Evolutionary conservation across 2,113 vertebrate genomes (phyloP).

Genomic region (Dipodomys stephensi): DNA sequence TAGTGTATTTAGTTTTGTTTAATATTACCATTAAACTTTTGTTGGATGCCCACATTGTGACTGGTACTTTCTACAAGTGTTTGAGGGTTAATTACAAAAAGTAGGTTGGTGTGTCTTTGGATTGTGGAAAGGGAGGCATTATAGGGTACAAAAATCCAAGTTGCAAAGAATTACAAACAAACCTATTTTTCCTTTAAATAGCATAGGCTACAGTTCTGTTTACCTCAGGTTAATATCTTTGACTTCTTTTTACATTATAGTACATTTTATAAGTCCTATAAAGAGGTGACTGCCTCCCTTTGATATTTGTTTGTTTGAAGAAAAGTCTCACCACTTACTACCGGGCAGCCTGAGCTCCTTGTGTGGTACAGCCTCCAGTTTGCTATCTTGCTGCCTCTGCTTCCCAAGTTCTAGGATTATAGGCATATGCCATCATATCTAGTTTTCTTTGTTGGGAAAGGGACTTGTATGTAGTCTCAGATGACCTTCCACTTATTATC

Average conservation of each 20-base stretch:
- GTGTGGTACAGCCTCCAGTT: background rate
- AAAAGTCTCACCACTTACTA: no score
- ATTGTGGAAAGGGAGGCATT: background rate
- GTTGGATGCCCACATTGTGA: background rate
- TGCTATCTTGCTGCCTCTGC: background rate
- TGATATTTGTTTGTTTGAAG: background rate
- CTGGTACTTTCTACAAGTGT: background rate
- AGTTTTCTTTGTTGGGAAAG: background rate
- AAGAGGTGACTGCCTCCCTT: background rate
- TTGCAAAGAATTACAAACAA: constrained; percentile 1
- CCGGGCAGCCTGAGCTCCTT: background rate
- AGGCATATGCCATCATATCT: background rate
- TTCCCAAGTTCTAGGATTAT: background rate
- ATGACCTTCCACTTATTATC: no score
- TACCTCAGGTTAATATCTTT: background rate
- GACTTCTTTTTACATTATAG: constrained; percentile 4
- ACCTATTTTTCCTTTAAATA: constrained; percentile 7
- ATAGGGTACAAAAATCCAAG: background rate
- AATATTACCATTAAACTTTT: constrained; percentile 40
- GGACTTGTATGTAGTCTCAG: no score
- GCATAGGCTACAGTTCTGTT: background rate
- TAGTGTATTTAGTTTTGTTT: constrained; percentile 7
- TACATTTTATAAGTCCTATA: background rate
- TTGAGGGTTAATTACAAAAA: background rate
- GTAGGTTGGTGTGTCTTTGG: background rate